Base-by-base conservation (phyloP, 2,797 vertebrate genomes). In the Trachurus trachurus region DNA sequence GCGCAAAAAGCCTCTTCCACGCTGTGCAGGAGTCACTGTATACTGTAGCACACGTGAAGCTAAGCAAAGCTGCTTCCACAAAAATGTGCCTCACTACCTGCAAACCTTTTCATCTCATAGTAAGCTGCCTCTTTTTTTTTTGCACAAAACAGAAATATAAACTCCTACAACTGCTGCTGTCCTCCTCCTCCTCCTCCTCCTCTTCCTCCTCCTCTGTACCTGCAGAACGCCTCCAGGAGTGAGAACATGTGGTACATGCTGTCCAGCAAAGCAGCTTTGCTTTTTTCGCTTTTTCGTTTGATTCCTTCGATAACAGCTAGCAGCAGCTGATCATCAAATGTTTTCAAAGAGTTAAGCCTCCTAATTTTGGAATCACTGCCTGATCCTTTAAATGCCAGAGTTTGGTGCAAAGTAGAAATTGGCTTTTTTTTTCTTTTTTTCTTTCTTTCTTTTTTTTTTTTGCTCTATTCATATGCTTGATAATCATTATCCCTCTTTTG, bases 401-500 rank as follows among this genome's bases (percentile, higher is more conserved):
- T 81, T 86, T 37, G 58, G 78, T 78, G 70, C 56, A 76, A 82
- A 85, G 85, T 44, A 80, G 76, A 88, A 89, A 88, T 82, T 87
- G 80, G 74, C 76, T 81, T 57, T 83, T 80, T 87, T 22, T 64
- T 62, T 40, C 11, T 47, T 29, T 22, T 64, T 62, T 40, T 11
- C 40, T 29, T 10, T 57, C 66, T 71, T 6, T 12, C 70, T 9
- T n/a, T 29, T 42, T 31, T 31, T n/a, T 11, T 59, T 64, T 69
- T 2, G 9, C 73, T 78, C 74, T 69, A 82, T 91, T 92, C 87
- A 87, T 72, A 73, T 71, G 72, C 79, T 84, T 22, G 69, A 89
- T 87, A 73, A 86, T 86, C 83, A 84, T 90, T 84, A 91, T 92
- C 89, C 84, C 65, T 71, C 83, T 79, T 89, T 88, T 84, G 80